Evolutionary conservation across 2,797 vertebrate genomes (phyloP).

Genomic region (Takifugu ocellatus): DNA sequence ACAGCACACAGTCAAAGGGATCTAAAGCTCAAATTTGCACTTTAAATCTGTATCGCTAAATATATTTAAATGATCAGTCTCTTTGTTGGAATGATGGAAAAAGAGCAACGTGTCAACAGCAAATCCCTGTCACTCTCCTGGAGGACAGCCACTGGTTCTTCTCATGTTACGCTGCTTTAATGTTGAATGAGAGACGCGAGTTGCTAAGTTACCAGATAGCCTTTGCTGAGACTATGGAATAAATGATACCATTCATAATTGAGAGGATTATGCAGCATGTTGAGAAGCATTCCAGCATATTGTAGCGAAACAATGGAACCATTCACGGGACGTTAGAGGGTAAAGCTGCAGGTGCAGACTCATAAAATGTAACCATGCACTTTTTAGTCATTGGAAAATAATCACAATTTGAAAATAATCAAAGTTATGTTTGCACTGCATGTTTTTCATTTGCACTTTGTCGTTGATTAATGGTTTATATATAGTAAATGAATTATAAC

Average conservation of each 20-base stretch:
- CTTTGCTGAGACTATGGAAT: slow-evolving; percentile 54
- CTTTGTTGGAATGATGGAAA: slow-evolving; percentile 10
- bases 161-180: slow-evolving; percentile 74
- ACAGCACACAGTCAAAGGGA: background rate
- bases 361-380: background rate
- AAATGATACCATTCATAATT: slow-evolving; percentile 68
- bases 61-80: slow-evolving; percentile 10
- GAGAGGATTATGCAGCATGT: slow-evolving; percentile 50
- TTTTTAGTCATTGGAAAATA: background rate
- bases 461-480: no score
- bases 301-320: slow-evolving; percentile 31
- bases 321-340: slow-evolving; percentile 17
- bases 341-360: slow-evolving; percentile 9
- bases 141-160: slow-evolving; percentile 39
- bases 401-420: background rate
- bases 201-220: slow-evolving; percentile 67
- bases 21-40: background rate
- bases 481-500: no score
- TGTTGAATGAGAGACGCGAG: slow-evolving; percentile 70
- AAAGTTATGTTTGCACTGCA: no score
- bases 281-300: slow-evolving; percentile 40
- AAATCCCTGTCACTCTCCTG: slow-evolving; percentile 59
- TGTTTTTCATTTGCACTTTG: no score
- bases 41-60: background rate
- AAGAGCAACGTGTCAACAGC: slow-evolving; percentile 39